These are phyloP conservation scores for Drosophila punjabiensis DNA, from an alignment of 1,140 invertebrate genomes.

Conservation along the genomic window DNA sequence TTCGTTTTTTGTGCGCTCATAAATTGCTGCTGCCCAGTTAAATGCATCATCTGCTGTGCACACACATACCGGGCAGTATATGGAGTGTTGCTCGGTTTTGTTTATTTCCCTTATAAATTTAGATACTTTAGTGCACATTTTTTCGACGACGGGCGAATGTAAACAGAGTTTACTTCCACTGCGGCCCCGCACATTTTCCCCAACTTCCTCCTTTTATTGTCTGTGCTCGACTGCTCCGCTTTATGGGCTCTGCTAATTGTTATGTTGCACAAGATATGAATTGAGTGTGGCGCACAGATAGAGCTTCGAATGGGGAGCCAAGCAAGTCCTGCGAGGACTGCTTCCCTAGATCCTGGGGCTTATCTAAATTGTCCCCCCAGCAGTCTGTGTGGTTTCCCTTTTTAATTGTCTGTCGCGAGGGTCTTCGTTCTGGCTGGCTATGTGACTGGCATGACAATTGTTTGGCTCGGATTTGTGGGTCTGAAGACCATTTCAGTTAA, in stretches of 20 bases:
- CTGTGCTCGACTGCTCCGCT: constrained; percentile 36
- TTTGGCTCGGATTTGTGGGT: constrained; percentile 20
- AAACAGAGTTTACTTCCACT: constrained; percentile 53
- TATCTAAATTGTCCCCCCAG: constrained; percentile 77
- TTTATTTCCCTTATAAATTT: constrained; percentile 82
- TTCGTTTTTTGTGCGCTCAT: constrained; percentile 48
- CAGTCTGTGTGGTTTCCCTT: constrained; percentile 59
- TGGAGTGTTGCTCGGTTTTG: constrained; percentile 52
- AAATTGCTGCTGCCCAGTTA: constrained; percentile 65
- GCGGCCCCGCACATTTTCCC: constrained; percentile 10
- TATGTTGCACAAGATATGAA: constrained; percentile 83
- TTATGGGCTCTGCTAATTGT: constrained; percentile 74
- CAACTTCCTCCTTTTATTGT: constrained; percentile 39
- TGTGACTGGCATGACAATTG: constrained; percentile 66
- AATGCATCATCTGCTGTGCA: constrained; percentile 66
- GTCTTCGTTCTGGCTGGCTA: constrained; percentile 3
- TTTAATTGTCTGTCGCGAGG: constrained; percentile 55
- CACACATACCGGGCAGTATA: constrained; percentile 41
- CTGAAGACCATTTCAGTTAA: constrained; percentile 56
- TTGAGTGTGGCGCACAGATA: constrained; percentile 60
- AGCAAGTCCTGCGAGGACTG: constrained; percentile 16
- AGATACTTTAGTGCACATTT: constrained; percentile 79
- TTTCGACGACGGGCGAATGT: constrained; percentile 47
- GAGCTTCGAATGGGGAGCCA: constrained; percentile 6
- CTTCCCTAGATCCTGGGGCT: constrained; percentile 49